Base-by-base conservation (phyloP, 2,888 invertebrate species). In the Lacanobia oleracea region DNA sequence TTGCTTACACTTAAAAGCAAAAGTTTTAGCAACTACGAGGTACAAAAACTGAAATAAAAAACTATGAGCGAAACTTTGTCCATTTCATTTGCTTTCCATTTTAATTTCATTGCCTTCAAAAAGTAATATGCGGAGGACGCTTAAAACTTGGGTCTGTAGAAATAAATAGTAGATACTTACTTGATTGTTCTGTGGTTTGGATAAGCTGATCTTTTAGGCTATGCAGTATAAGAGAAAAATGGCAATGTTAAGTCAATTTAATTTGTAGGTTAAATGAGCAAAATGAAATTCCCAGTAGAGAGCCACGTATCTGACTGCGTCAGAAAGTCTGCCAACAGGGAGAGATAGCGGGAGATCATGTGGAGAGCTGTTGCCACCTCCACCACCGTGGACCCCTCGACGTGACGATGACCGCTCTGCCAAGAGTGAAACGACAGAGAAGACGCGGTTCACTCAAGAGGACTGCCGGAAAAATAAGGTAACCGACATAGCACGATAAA, bases 71-170 rank as follows among this genome's bases (percentile, higher is more conserved):
- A 77, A 80, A 79, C 53, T 83, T 73, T 48, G 6, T 10, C 62
- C 62, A 75, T 82, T 80, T 48, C 66, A 69, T 67, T 82, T 61
- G 51, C 14, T 62, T 71, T 67, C 40, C 51, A 60, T 63, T 69
- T 68, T 43, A 73, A 68, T 80, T 80, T 77, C 80, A 75, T 72
- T 80, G 67, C 71, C 70, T 74, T 80, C 51, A 50, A 74, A 50
- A 77, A 77, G 73, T 79, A 59, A 56, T 74, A 56, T 68, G 45
- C 18, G 37, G 51, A 62, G 33, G 50, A 59, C 43, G 57, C 65
- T 59, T 57, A 63, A 54, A 65, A 72, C 43, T 54, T 53, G 18
- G 2, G 7, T 48, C 59, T 18, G 6, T 67, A 45, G 18, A 50
- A 50, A 50, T 16, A 73, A 56, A 50, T 21, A 27, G 10, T 18